phyloP scores from a whole-genome alignment of 1,140 invertebrate species.

The Reticulitermes speratus region DNA sequence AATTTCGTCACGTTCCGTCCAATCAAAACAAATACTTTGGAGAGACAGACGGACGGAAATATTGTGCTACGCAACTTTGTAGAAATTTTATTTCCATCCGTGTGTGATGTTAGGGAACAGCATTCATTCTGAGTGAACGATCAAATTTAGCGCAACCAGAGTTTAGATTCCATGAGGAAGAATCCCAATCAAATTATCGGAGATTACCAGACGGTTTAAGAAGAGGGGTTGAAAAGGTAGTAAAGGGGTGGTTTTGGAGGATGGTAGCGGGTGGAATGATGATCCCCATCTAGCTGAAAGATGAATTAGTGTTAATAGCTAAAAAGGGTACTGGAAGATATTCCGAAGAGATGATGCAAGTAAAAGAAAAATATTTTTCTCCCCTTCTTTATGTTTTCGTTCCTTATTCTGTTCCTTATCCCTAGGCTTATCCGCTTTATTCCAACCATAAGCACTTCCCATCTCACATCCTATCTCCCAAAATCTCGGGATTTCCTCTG shows the following conservation, averaged over 20 bases:
- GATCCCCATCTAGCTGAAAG: slow-evolving; percentile 22
- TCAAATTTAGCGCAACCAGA: background rate
- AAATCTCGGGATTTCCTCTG: background rate
- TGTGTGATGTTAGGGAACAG: too few relatives aligned
- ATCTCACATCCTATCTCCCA: background rate
- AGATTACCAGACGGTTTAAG: slow-evolving; percentile 26
- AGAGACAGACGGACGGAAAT: too few relatives aligned
- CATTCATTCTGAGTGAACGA: background rate
- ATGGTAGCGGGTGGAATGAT: background rate
- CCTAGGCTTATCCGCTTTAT: background rate
- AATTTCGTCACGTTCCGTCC: too few relatives aligned
- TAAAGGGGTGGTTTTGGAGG: slow-evolving; percentile 16
- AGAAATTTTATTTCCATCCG: too few relatives aligned
- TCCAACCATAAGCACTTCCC: background rate
- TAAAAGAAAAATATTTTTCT: background rate
- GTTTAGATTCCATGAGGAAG: slow-evolving; percentile 6
- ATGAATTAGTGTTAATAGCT: slow-evolving; percentile 29
- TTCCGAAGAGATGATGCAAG: slow-evolving; percentile 10
- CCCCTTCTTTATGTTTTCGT: background rate
- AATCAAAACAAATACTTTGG: too few relatives aligned
- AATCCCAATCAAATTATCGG: slow-evolving; percentile 27
- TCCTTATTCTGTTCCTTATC: background rate
- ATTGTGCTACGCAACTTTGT: too few relatives aligned
- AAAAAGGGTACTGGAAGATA: slow-evolving; percentile 14
- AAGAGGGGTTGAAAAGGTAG: slow-evolving; percentile 16